These are phyloP conservation scores for Porites rus DNA, from an alignment of 92 coral and sea anemone species.

Conservation along the genomic window DNA sequence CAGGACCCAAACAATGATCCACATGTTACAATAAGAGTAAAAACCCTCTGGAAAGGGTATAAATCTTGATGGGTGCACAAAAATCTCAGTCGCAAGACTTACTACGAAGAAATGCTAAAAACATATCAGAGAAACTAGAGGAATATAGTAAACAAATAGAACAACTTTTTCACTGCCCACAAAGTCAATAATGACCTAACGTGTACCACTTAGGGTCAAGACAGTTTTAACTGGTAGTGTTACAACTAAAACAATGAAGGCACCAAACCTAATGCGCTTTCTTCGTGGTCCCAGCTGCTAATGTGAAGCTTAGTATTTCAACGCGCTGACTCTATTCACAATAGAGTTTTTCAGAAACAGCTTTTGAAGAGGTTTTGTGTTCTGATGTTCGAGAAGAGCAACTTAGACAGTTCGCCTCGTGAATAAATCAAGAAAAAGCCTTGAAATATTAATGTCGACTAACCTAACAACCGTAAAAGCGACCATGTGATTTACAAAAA, in stretches of 20 bases:
- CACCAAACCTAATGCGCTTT: background rate
- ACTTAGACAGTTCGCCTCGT: background rate
- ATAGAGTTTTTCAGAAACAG: too few relatives aligned
- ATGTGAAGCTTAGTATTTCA: too few relatives aligned
- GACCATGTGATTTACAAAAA: background rate
- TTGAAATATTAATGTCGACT: slow-evolving; percentile 31
- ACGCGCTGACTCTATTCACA: too few relatives aligned
- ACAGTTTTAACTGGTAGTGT: slow-evolving; percentile 13
- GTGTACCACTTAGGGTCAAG: slow-evolving; percentile 5
- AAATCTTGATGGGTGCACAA: background rate
- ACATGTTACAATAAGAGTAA: slow-evolving; percentile 16
- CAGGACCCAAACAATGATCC: slow-evolving; percentile 36
- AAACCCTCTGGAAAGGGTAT: background rate
- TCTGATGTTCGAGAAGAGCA: background rate
- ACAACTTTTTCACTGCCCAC: background rate
- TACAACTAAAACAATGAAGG: background rate
- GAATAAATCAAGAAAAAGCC: slow-evolving; percentile 13
- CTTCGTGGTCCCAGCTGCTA: too few relatives aligned
- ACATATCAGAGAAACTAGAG: too few relatives aligned
- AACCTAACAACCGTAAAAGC: slow-evolving; percentile 44
- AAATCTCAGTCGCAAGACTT: background rate
- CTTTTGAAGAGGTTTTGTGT: too few relatives aligned
- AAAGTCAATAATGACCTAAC: slow-evolving; percentile 2
- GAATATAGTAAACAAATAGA: background rate
- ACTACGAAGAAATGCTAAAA: background rate